These are phyloP conservation scores for Magallana angulata DNA, from an alignment of 1,140 invertebrate species.

Conservation along the genomic window DNA sequence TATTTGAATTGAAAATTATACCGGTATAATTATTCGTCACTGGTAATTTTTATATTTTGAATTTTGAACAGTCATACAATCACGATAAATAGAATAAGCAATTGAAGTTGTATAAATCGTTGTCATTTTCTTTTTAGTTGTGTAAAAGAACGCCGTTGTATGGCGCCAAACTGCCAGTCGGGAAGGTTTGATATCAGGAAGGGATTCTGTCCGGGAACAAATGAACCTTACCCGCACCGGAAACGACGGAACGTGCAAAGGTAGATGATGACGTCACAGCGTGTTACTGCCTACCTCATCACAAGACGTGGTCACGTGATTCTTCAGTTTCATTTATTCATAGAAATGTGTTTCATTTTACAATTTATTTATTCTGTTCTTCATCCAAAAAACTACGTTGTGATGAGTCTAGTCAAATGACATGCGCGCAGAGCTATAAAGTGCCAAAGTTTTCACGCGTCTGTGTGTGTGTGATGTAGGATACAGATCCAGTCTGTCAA, in stretches of 20 bases:
- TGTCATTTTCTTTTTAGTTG: slow-evolving; percentile 39
- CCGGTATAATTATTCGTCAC: too few species aligned
- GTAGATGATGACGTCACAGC: slow-evolving; percentile 31
- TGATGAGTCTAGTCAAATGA: slow-evolving; percentile 23
- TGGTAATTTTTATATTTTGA: too few species aligned
- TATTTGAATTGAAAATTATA: too few species aligned
- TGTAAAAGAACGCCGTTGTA: slow-evolving; percentile 39
- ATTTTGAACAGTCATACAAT: too few species aligned
- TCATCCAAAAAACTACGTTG: slow-evolving; percentile 2
- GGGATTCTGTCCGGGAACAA: slow-evolving; percentile 47
- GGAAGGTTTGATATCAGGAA: slow-evolving; percentile 49
- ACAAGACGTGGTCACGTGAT: slow-evolving; percentile 13
- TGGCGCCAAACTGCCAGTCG: slow-evolving; percentile 42
- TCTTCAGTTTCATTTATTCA: background rate
- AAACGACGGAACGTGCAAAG: background rate
- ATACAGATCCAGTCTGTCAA: slow-evolving; percentile 1
- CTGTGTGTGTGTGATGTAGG: background rate
- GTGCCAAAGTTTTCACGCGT: slow-evolving; percentile 22
- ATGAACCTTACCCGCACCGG: background rate
- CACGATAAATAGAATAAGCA: too few species aligned
- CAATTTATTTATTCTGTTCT: slow-evolving; percentile 37
- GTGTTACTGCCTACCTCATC: slow-evolving; percentile 36
- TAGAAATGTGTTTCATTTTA: slow-evolving; percentile 16
- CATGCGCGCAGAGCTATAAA: slow-evolving; percentile 18
- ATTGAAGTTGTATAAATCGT: too few species aligned